A percentile compares a stretch with the other conserved stretches of the same genome.
These are phyloP conservation scores for Ooceraea biroi DNA, from an alignment of 1,140 invertebrate species.

Conservation along the genomic window DNA sequence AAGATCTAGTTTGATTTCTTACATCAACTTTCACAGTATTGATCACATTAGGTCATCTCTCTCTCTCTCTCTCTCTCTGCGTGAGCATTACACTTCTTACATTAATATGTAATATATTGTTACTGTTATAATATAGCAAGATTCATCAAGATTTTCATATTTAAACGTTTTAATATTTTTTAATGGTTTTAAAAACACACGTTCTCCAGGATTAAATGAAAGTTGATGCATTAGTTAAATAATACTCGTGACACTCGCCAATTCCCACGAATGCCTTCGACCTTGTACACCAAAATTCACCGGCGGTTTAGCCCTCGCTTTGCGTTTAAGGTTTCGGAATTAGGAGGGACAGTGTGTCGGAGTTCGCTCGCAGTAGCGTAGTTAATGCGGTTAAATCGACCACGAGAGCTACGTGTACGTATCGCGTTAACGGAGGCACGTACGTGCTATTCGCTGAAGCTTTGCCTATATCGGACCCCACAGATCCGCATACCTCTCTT, in stretches of 20 bases:
- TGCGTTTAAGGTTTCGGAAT: constrained; percentile 47
- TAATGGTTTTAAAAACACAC: no score
- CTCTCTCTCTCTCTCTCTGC: no score
- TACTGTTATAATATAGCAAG: no score
- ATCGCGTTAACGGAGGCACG: constrained; percentile 55
- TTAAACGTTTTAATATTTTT: no score
- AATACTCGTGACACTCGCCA: neutral
- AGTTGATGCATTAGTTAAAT: neutral
- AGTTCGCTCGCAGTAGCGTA: constrained; percentile 41
- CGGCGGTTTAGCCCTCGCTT: constrained; percentile 37
- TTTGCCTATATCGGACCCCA: constrained; percentile 59
- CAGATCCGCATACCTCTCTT: constrained; percentile 75
- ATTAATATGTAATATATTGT: no score
- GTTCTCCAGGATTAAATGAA: neutral
- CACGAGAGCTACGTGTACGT: constrained; percentile 40
- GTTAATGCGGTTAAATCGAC: constrained; percentile 56
- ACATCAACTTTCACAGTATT: no score
- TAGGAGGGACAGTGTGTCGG: constrained; percentile 45
- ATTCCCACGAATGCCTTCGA: constrained; percentile 11
- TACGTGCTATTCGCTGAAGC: constrained; percentile 41
- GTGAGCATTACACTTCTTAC: no score
- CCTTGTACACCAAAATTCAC: constrained; percentile 1
- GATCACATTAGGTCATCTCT: no score
- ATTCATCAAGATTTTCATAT: no score
- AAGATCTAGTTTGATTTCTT: no score